A percentile compares a stretch with the other conserved stretches of the same genome.
Evolutionary conservation across 35 echinoderm and acorn worm species (phyloP).

Genomic region (Lytechinus variegatus): DNA sequence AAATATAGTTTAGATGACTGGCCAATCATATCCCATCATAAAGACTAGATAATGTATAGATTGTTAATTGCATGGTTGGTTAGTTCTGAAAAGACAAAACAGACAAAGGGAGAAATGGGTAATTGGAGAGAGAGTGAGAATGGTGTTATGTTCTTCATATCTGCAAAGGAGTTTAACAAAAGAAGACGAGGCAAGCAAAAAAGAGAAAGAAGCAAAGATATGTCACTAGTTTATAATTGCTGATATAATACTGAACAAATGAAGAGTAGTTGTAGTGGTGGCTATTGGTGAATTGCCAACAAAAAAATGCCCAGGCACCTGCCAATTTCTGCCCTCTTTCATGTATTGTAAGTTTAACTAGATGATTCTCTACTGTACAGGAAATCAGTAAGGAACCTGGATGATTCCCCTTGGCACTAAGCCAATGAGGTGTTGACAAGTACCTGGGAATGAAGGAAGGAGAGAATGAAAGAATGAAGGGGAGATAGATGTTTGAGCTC

Average conservation of each 20-base stretch:
- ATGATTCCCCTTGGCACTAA: background rate
- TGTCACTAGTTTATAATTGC: background rate
- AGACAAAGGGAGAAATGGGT: too few species aligned
- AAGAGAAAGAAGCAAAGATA: background rate
- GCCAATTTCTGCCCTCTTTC: background rate
- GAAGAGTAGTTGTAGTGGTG: background rate
- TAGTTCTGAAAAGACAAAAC: too few species aligned
- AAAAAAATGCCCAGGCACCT: background rate
- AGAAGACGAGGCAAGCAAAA: too few species aligned
- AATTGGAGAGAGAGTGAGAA: too few species aligned
- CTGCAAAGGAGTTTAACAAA: too few species aligned
- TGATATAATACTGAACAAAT: background rate
- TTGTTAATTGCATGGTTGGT: too few species aligned
- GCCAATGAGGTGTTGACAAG: background rate
- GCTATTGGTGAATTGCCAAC: background rate
- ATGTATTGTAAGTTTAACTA: background rate
- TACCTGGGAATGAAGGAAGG: conserved; percentile 8
- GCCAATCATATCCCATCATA: too few species aligned
- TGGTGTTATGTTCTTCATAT: too few species aligned
- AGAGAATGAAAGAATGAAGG: background rate
- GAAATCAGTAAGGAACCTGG: background rate
- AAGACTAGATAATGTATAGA: too few species aligned
- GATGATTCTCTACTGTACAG: background rate
- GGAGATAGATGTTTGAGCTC: background rate
- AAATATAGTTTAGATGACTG: too few species aligned